Evolutionary conservation across 1,140 invertebrate species (phyloP).

Genomic region (Temnothorax curvispinosus): DNA sequence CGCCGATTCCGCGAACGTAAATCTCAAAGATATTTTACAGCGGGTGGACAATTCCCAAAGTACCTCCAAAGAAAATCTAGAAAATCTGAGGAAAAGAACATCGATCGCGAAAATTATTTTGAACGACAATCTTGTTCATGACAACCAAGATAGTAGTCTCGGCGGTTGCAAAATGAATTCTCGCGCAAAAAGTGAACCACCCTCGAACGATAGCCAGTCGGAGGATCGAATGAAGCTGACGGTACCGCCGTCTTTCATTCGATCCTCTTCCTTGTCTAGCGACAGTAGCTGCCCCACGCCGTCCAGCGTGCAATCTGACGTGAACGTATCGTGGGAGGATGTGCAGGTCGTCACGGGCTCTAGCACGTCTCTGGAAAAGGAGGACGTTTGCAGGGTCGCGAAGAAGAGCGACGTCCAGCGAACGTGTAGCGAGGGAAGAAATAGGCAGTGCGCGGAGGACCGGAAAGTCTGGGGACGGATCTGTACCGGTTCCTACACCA

Average conservation of each 20-base stretch:
- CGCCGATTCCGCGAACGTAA: conserved; percentile 67
- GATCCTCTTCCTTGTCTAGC: conserved; percentile 80
- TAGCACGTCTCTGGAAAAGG: conserved; percentile 74
- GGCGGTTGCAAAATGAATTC: conserved; percentile 63
- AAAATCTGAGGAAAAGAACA: conserved; percentile 81
- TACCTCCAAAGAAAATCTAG: conserved; percentile 79
- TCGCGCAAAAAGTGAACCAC: conserved; percentile 68
- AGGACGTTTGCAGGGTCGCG: conserved; percentile 62
- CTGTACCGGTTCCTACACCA: conserved; percentile 85
- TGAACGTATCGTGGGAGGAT: conserved; percentile 81
- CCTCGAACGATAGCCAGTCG: background rate
- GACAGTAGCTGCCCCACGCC: conserved; percentile 78
- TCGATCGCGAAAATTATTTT: conserved; percentile 82
- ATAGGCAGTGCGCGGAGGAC: conserved; percentile 69
- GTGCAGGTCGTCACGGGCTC: conserved; percentile 70
- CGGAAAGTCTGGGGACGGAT: conserved; percentile 83
- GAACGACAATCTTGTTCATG: conserved; percentile 79
- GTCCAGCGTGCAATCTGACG: conserved; percentile 77
- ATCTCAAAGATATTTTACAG: conserved; percentile 80
- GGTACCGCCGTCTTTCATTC: conserved; percentile 74
- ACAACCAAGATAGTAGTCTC: conserved; percentile 67
- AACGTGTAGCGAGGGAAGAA: conserved; percentile 66
- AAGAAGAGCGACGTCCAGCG: conserved; percentile 64
- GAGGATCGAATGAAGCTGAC: conserved; percentile 71
- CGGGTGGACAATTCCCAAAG: conserved; percentile 76